A percentile compares a stretch with the other conserved stretches of the same genome.
These are phyloP conservation scores for Cassiopea xamachana DNA, from an alignment of 30 jellyfish, hydroid and myxozoan species.

Conservation along the genomic window DNA sequence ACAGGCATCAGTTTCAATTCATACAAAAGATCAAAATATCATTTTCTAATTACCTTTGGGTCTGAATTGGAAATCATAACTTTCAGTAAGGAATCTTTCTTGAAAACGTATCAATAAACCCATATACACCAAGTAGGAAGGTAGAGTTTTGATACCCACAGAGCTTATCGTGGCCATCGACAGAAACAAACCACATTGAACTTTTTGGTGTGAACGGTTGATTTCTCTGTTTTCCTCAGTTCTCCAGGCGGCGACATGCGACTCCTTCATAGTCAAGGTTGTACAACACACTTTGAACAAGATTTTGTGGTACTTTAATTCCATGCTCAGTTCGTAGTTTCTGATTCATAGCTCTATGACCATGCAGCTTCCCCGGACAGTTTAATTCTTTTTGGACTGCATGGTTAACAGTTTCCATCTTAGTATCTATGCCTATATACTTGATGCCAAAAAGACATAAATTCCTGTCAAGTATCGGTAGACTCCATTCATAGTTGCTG, in stretches of 20 bases:
- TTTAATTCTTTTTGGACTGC: slow-evolving; percentile 47
- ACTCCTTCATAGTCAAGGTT: slow-evolving; percentile 47
- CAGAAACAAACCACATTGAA: slow-evolving; percentile 10
- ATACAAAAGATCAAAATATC: slow-evolving; percentile 31
- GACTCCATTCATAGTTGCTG: slow-evolving; percentile 57
- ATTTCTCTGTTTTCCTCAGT: too few relatives aligned
- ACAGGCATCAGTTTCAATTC: slow-evolving; percentile 25
- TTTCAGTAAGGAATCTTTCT: slow-evolving; percentile 21
- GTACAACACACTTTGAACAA: slow-evolving; percentile 44
- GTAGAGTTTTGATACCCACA: slow-evolving; percentile 56
- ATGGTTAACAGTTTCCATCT: slow-evolving; percentile 10
- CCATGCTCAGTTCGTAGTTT: slow-evolving; percentile 47
- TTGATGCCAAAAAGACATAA: slow-evolving; percentile 26
- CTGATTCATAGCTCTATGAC: slow-evolving; percentile 50
- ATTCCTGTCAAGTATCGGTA: slow-evolving; percentile 51
- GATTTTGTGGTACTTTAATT: slow-evolving; percentile 30
- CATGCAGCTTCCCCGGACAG: slow-evolving; percentile 46
- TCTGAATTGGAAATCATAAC: slow-evolving; percentile 43
- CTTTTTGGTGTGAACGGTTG: not conserved
- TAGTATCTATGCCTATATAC: not conserved
- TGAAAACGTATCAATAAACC: slow-evolving; percentile 53
- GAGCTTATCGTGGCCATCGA: slow-evolving; percentile 67
- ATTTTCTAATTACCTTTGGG: slow-evolving; percentile 40
- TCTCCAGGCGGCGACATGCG: not conserved
- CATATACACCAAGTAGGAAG: slow-evolving; percentile 69